A percentile compares a stretch with the other conserved stretches of the same genome.
Conservation (phyloP, 1,140 invertebrate genomes). For the Lepidurus apus region DNA sequence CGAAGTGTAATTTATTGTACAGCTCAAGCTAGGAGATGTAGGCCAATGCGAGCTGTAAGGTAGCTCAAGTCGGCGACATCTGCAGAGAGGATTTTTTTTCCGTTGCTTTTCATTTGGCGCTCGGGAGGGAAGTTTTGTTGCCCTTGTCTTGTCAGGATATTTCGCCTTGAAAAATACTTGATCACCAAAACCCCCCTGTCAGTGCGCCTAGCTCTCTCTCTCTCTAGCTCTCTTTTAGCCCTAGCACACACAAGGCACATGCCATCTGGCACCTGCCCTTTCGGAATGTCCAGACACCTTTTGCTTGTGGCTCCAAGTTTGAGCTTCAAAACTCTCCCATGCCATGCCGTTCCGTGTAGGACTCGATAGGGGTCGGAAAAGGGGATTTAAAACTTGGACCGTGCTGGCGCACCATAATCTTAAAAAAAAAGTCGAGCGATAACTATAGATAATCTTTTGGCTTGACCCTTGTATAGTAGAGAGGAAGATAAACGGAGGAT, state of each 20-base stretch:
- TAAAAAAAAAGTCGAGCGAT: neutral
- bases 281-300: conserved; percentile 21
- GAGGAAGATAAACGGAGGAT: neutral
- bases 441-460: neutral
- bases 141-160: neutral
- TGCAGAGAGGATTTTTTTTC: no score
- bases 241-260: neutral
- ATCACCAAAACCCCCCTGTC: neutral
- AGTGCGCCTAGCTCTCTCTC: neutral
- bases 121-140: neutral
- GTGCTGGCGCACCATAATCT: neutral
- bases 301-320: neutral
- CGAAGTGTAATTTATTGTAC: no score
- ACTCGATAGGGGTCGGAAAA: neutral
- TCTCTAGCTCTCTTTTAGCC: neutral
- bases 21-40: no score
- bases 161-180: neutral
- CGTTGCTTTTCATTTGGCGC: no score
- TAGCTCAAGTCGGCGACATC: no score
- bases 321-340: neutral
- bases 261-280: conserved; percentile 20
- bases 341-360: neutral
- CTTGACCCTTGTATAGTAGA: neutral
- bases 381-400: neutral
- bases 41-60: no score